phyloP scores from a whole-genome alignment of 2,888 invertebrate species.

The Rosalia funebris region DNA sequence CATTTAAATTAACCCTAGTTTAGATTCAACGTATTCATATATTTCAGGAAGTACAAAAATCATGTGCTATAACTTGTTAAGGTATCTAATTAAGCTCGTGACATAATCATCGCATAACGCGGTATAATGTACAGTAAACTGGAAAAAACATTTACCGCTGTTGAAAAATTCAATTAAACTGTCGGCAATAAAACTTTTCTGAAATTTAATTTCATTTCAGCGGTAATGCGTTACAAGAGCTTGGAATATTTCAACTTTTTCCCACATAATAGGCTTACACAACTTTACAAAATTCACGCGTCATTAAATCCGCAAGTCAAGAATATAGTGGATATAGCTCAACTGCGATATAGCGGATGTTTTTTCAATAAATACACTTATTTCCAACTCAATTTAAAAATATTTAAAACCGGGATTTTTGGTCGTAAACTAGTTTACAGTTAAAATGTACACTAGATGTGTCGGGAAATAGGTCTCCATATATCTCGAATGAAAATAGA shows the following conservation, averaged over 20 bases:
- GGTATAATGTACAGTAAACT: not conserved
- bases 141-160: not conserved
- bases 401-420: not conserved
- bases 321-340: not conserved
- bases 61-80: too few relatives aligned
- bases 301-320: not conserved
- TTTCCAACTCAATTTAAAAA: not conserved
- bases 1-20: too few relatives aligned
- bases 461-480: too few relatives aligned
- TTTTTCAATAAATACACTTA: not conserved
- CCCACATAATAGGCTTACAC: not conserved
- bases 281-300: slow-evolving; percentile 1
- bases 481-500: too few relatives aligned
- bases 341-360: not conserved
- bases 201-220: slow-evolving; percentile 1
- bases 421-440: too few relatives aligned
- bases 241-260: slow-evolving; percentile 3
- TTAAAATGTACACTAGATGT: too few relatives aligned
- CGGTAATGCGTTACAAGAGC: not conserved
- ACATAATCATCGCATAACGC: too few relatives aligned
- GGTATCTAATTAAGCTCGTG: too few relatives aligned
- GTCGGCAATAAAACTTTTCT: not conserved
- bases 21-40: too few relatives aligned
- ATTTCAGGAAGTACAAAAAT: too few relatives aligned
- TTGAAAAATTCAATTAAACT: slow-evolving; percentile 8